Evolutionary conservation across 2,113 vertebrate species (phyloP).

Genomic region (Alectura lathami): DNA sequence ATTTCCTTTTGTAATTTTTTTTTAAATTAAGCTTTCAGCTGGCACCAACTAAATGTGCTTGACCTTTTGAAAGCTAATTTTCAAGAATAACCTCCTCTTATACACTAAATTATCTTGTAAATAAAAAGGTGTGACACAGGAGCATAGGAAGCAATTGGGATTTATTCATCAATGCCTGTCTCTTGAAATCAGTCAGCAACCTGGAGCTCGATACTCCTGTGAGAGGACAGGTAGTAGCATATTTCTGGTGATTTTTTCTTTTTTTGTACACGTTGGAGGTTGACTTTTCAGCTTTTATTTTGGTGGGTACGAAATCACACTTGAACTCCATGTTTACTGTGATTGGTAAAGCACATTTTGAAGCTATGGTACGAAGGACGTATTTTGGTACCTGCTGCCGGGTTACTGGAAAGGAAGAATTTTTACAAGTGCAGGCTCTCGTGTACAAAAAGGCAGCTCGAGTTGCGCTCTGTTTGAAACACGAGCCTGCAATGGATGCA

Average conservation of each 20-base stretch:
- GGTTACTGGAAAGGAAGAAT: neutral
- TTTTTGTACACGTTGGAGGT: neutral
- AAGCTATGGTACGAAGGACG: neutral
- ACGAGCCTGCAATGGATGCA: conserved; percentile 6
- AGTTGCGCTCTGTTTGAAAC: neutral
- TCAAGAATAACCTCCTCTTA: conserved; percentile 30
- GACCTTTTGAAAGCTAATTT: conserved; percentile 45
- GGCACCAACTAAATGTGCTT: conserved; percentile 18
- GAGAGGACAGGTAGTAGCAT: neutral
- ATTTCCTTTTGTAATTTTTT: neutral
- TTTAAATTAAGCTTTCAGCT: neutral
- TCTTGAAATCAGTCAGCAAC: conserved; percentile 1
- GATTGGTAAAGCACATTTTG: too few relatives aligned
- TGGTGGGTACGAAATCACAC: neutral
- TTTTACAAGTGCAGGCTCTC: neutral
- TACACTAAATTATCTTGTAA: conserved; percentile 58
- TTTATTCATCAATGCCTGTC: conserved; percentile 22
- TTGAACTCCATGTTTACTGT: too few relatives aligned
- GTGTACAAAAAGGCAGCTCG: rapidly evolving
- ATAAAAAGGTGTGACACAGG: conserved; percentile 43
- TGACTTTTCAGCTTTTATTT: neutral
- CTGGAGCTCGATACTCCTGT: neutral
- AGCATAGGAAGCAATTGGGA: neutral
- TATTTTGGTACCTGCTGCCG: neutral
- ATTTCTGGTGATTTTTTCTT: neutral